phyloP scores from a whole-genome alignment of 2,888 invertebrate species.

The Ischnus inquisitorius region DNA sequence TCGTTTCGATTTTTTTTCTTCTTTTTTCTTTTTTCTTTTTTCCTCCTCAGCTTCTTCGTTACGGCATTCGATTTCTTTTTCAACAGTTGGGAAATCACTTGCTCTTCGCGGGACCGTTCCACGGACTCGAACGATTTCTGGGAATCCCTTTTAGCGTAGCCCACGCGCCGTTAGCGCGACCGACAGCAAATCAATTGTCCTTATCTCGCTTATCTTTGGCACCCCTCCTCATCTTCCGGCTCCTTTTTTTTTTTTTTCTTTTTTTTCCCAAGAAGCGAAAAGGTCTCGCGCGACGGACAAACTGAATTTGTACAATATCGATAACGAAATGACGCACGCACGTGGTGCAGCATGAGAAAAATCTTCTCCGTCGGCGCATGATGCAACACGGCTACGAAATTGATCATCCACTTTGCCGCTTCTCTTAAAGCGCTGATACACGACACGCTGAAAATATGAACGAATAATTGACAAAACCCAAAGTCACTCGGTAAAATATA shows the following conservation, averaged over 20 bases:
- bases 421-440: background rate
- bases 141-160: background rate
- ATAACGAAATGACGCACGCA: constrained; percentile 1
- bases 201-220: constrained; percentile 17
- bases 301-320: constrained; percentile 3
- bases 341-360: background rate
- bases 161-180: background rate
- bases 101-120: background rate
- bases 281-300: background rate
- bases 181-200: background rate
- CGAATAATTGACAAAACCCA: background rate
- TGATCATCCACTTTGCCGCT: background rate
- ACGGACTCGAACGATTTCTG: constrained; percentile 15
- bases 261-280: constrained; percentile 21
- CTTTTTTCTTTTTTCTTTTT: constrained; percentile 3
- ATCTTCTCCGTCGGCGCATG: constrained; percentile 65
- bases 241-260: background rate
- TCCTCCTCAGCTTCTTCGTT: constrained; percentile 11
- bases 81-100: constrained; percentile 27
- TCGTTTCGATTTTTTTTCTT: too few relatives aligned
- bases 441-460: background rate
- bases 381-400: constrained; percentile 62
- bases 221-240: background rate
- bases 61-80: constrained; percentile 31
- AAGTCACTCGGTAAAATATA: too few relatives aligned